These are phyloP conservation scores for Calonectris borealis DNA, from an alignment of 2,113 vertebrate genomes.

Conservation along the genomic window DNA sequence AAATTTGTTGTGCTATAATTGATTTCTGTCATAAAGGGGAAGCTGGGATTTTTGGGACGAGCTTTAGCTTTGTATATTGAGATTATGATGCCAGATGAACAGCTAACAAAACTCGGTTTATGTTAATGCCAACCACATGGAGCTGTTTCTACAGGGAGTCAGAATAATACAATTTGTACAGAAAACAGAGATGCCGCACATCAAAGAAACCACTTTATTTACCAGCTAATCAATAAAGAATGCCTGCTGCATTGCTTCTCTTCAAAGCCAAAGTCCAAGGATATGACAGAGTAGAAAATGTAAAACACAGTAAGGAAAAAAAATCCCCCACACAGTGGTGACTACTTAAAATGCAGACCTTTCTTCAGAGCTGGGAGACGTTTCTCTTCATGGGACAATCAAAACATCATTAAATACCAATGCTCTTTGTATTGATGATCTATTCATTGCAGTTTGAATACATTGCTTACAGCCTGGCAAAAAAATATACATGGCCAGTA, in stretches of 20 bases:
- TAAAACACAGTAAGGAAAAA: slow-evolving; percentile 52
- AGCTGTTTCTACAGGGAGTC: slow-evolving; percentile 67
- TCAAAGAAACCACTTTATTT: slow-evolving; percentile 75
- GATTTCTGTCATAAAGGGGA: slow-evolving; percentile 69
- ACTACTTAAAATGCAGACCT: slow-evolving; percentile 53
- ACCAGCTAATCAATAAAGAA: slow-evolving; percentile 77
- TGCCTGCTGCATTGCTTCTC: slow-evolving; percentile 69
- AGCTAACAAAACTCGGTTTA: slow-evolving; percentile 70
- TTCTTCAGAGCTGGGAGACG: not conserved
- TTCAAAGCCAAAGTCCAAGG: slow-evolving; percentile 70
- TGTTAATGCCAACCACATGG: slow-evolving; percentile 74
- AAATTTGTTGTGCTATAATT: slow-evolving; percentile 72
- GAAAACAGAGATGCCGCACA: slow-evolving; percentile 73
- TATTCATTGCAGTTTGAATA: not conserved
- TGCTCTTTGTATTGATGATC: slow-evolving; percentile 5
- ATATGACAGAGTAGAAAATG: slow-evolving; percentile 68
- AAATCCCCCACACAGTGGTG: slow-evolving; percentile 26
- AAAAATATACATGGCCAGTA: not conserved
- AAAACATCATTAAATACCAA: slow-evolving; percentile 33
- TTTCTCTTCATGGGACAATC: slow-evolving; percentile 13
- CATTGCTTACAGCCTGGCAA: not conserved
- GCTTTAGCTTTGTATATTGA: slow-evolving; percentile 59
- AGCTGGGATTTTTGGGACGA: slow-evolving; percentile 51
- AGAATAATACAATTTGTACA: slow-evolving; percentile 74
- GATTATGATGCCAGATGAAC: slow-evolving; percentile 66